Base-by-base conservation (phyloP, 2,888 invertebrate genomes). In the Oithona nana region DNA sequence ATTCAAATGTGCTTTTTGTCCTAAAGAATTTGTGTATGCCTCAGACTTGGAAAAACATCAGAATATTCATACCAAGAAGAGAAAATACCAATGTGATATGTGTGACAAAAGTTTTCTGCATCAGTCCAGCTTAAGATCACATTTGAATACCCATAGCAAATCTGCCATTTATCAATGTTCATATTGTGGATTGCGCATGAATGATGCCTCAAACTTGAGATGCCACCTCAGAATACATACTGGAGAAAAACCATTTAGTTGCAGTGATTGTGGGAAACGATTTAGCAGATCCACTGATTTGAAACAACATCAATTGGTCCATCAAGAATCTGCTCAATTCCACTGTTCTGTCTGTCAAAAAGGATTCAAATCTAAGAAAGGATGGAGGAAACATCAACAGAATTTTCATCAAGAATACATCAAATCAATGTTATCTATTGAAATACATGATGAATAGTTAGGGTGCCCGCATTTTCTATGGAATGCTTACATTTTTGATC, bases 31-130 rank as follows among this genome's bases (percentile, higher is more conserved):
- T 6, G 57, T 57, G 2, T 57, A 28, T 16, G 16, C 26, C 1
- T 24, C 26, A 29, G 30, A 26, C 28, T 22, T 29, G n/a, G 28
- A 29, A 11, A 29, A n/a, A 16, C 28, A 26, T 26, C 16, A 29
- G 4, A 57, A 26, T n/a, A 26, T 28, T 3, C 28, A 57, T 28
- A 28, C 57, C 57, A 57, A 57, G 29, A 28, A 28, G 3, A 24
- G n/a, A 1, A 26, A 29, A 22, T 26, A 28, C 20, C 11, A 24
- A 2, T 57, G 57, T 29, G 28, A 26, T 24, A n/a, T 28, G 26
- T 57, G 57, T 20, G 26, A n/a, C 8, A 57, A 57, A 30, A 28
- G 28, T 13, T 57, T 57, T 28, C 57, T 57, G n/a, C 57, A 57
- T 29, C 26, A n/a, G 24, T 24, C 28, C n/a, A 57, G 57, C 29